Base-by-base conservation (phyloP, 2,888 invertebrate species). In the Meiosimyza decipiens region DNA sequence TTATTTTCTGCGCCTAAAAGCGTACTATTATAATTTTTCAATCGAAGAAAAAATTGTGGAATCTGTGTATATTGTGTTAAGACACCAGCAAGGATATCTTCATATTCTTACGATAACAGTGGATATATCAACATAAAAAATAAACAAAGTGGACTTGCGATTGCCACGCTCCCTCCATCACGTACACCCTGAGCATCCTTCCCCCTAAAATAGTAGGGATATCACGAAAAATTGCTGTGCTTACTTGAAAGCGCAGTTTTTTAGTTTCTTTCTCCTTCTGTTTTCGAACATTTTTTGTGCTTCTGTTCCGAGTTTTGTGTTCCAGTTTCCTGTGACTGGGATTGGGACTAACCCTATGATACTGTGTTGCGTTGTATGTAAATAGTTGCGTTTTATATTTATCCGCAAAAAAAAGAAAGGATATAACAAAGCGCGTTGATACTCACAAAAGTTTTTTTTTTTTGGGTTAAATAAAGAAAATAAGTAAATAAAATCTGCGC, bases 261-360 rank as follows among this genome's bases (percentile, higher is more conserved):
- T 64, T 64, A 22, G 50, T 64, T 64, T 51, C 22, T 50, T 62
- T 62, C 33, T 40, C 47, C 33, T 62, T 62, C 60, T 40, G 60
- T 62, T 62, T 40, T 40, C n/a, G 40, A 57, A 40, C n/a, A 62
- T 6, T 40, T 62, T 11, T 62, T 60, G 60, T 33, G 40, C 40
- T 40, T 40, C 1, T 60, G 60, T 60, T 60, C n/a, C 33, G 60
- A 60, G 22, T 40, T 15, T 40, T 62, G n/a, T 47, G 63, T 63
- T 63, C 40, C 40, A 40, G 6, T 40, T 9, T 9, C 40, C 9
- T 40, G 9, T 63, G 16, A 40, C n/a, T 40, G 62, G 47, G 16
- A 62, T 62, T 57, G 57, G 22, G 28, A 57, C 40, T 40, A 4
- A 7, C 40, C 40, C 40, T 7, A 40, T 28, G 28, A 57, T 57